These are phyloP conservation scores for Schizothorax lantsangensis DNA, from an alignment of 2,797 vertebrate genomes.

Conservation along the genomic window DNA sequence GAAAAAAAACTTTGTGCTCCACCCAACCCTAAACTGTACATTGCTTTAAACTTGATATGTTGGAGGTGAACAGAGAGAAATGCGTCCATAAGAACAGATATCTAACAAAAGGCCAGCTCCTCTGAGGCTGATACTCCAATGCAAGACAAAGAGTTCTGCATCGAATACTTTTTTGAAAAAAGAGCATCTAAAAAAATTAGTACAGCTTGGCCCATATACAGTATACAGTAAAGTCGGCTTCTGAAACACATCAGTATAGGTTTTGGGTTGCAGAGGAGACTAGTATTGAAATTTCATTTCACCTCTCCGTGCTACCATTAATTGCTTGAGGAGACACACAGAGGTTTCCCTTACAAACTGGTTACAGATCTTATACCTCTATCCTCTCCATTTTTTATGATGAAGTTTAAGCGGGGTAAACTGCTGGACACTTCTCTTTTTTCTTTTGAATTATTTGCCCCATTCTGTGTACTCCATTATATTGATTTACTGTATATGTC, in stretches of 20 bases:
- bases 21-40: slow-evolving; percentile 57
- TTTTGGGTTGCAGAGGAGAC: slow-evolving; percentile 31
- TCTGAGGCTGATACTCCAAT: slow-evolving; percentile 55
- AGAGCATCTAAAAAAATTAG: slow-evolving; percentile 30
- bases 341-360: slow-evolving; percentile 69
- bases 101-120: slow-evolving; percentile 45
- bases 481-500: neutral
- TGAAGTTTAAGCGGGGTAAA: slow-evolving; percentile 59
- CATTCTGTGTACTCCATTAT: neutral
- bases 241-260: slow-evolving; percentile 19
- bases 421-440: slow-evolving; percentile 33
- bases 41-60: slow-evolving; percentile 67
- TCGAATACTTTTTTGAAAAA: slow-evolving; percentile 43
- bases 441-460: slow-evolving; percentile 22
- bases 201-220: slow-evolving; percentile 10
- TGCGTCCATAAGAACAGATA: slow-evolving; percentile 58
- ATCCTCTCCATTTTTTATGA: slow-evolving; percentile 65
- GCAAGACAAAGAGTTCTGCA: slow-evolving; percentile 45
- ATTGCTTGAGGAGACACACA: slow-evolving; percentile 46
- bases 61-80: slow-evolving; percentile 52
- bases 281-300: slow-evolving; percentile 67
- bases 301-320: slow-evolving; percentile 53
- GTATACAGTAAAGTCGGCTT: slow-evolving; percentile 33
- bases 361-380: slow-evolving; percentile 65
- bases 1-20: slow-evolving; percentile 51